phyloP scores from a whole-genome alignment of 2,797 vertebrate genomes.

The Rhodeus uyekii region DNA sequence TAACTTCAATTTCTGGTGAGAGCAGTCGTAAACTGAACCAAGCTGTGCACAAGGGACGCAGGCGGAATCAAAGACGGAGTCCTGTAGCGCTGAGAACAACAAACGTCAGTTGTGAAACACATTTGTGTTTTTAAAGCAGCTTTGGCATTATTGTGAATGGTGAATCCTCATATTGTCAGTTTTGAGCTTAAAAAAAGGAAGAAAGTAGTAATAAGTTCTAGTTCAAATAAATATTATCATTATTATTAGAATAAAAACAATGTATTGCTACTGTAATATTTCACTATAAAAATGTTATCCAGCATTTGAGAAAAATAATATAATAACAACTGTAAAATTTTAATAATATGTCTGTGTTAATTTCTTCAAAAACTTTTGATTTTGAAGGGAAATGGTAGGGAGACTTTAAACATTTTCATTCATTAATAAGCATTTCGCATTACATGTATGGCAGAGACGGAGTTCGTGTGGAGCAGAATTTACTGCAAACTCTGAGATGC shows the following conservation, averaged over 20 bases:
- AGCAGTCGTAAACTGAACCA: neutral
- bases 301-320: neutral
- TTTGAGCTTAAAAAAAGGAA: neutral
- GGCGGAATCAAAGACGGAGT: neutral
- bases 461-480: neutral
- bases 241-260: neutral
- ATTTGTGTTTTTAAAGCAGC: neutral
- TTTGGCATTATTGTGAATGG: neutral
- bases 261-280: neutral
- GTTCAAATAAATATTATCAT: too few species aligned
- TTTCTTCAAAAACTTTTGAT: neutral
- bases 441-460: neutral
- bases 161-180: neutral
- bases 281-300: neutral
- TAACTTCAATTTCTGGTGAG: neutral
- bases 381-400: neutral
- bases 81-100: neutral
- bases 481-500: neutral
- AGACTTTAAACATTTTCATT: neutral
- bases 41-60: neutral
- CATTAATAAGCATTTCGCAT: neutral
- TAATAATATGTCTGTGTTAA: neutral
- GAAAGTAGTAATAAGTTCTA: too few species aligned
- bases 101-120: neutral
- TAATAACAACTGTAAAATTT: neutral